A percentile compares a stretch with the other conserved stretches of the same genome.
These are phyloP conservation scores for Pheosia gnoma DNA, from an alignment of 2,888 invertebrate species.

Conservation along the genomic window DNA sequence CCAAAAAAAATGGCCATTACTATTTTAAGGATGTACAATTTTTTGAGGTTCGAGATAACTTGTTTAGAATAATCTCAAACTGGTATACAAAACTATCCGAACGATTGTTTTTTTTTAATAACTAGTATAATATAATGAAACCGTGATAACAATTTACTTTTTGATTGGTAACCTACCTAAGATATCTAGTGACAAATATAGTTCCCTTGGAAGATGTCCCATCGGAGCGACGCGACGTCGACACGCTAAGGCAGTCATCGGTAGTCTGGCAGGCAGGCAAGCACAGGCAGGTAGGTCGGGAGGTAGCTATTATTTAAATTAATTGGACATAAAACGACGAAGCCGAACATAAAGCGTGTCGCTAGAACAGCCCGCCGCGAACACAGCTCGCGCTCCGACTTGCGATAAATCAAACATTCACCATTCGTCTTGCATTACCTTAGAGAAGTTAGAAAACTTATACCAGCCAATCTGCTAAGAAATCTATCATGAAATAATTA, in stretches of 20 bases:
- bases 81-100: neutral
- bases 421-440: slow-evolving; percentile 44
- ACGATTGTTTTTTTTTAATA: neutral
- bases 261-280: slow-evolving; percentile 71
- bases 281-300: slow-evolving; percentile 74
- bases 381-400: slow-evolving; percentile 35
- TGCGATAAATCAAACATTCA: slow-evolving; percentile 53
- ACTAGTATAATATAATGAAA: neutral
- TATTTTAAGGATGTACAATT: slow-evolving; percentile 13
- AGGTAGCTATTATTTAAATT: slow-evolving; percentile 81
- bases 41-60: slow-evolving; percentile 22
- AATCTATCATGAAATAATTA: too few species aligned
- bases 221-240: slow-evolving; percentile 27
- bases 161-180: slow-evolving; percentile 14
- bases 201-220: slow-evolving; percentile 1
- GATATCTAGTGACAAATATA: slow-evolving; percentile 1
- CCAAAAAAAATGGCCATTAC: slow-evolving; percentile 17
- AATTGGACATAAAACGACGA: slow-evolving; percentile 79
- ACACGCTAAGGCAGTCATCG: slow-evolving; percentile 47
- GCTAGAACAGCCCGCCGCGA: slow-evolving; percentile 55
- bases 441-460: slow-evolving; percentile 20
- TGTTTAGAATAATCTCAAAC: slow-evolving; percentile 10
- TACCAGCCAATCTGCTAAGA: neutral
- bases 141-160: neutral
- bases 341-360: slow-evolving; percentile 66